Evolutionary conservation across 2,113 vertebrate species (phyloP).

Genomic region (Leuciscus idus): DNA sequence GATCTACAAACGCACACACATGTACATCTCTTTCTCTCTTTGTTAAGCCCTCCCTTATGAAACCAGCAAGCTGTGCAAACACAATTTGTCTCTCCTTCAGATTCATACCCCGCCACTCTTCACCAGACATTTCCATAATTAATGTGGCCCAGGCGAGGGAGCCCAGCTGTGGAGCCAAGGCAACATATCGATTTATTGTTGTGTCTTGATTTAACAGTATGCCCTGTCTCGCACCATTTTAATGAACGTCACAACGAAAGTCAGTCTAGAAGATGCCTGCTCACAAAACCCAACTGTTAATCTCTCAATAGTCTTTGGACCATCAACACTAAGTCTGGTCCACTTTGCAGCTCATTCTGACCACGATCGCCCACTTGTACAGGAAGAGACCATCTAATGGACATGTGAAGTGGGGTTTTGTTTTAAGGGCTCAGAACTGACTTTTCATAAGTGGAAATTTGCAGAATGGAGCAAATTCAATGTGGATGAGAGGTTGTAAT

Average conservation of each 20-base stretch:
- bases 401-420: background rate
- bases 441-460: too few species aligned
- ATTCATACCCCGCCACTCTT: slow-evolving; percentile 67
- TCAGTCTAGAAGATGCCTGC: background rate
- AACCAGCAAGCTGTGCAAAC: slow-evolving; percentile 72
- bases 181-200: slow-evolving; percentile 50
- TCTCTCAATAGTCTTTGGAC: background rate
- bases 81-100: slow-evolving; percentile 63
- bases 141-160: slow-evolving; percentile 31
- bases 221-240: slow-evolving; percentile 16
- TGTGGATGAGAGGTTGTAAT: background rate
- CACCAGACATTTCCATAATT: slow-evolving; percentile 66
- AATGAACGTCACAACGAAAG: slow-evolving; percentile 19
- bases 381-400: background rate
- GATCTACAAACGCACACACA: background rate
- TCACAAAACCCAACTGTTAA: background rate
- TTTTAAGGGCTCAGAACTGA: background rate
- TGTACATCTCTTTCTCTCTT: slow-evolving; percentile 24
- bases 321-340: background rate
- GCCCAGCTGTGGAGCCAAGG: slow-evolving; percentile 40
- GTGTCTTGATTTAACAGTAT: slow-evolving; percentile 43
- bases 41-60: slow-evolving; percentile 65
- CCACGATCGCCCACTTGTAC: background rate
- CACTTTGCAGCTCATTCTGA: background rate
- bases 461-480: background rate